These are phyloP conservation scores for Chelonoidis abingdonii DNA, from an alignment of 2,113 vertebrate species.

Conservation along the genomic window DNA sequence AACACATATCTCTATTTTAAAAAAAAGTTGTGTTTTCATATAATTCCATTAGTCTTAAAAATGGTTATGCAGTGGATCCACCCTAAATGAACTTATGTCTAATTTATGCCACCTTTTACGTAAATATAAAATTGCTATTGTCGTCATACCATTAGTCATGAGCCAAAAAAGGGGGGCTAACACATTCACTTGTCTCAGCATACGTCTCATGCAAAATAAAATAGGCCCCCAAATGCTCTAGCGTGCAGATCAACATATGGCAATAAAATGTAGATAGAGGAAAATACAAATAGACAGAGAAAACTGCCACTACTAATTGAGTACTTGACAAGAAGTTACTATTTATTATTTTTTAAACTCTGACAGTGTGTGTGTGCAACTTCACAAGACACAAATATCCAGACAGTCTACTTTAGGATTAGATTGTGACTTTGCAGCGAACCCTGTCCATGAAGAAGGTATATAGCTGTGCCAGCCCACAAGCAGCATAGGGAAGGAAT, in stretches of 20 bases:
- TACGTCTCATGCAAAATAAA: slow-evolving; percentile 22
- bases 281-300: slow-evolving; percentile 23
- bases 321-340: neutral
- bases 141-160: slow-evolving; percentile 29
- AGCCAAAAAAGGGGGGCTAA: slow-evolving; percentile 55
- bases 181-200: slow-evolving; percentile 45
- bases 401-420: neutral
- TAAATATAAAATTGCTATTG: slow-evolving; percentile 48
- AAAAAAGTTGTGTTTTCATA: slow-evolving; percentile 10
- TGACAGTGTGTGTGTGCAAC: neutral
- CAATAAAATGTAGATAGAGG: slow-evolving; percentile 28
- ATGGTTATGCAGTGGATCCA: slow-evolving; percentile 32
- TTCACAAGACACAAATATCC: neutral
- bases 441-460: neutral
- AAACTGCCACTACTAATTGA: neutral
- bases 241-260: neutral
- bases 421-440: neutral
- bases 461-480: neutral
- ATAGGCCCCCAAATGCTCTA: neutral
- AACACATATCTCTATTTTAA: neutral
- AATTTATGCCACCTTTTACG: neutral
- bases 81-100: slow-evolving; percentile 57
- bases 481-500: neutral
- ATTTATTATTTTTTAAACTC: neutral
- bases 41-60: slow-evolving; percentile 28